Base-by-base conservation (phyloP, 2,113 vertebrate species). In the Sander vitreus region DNA sequence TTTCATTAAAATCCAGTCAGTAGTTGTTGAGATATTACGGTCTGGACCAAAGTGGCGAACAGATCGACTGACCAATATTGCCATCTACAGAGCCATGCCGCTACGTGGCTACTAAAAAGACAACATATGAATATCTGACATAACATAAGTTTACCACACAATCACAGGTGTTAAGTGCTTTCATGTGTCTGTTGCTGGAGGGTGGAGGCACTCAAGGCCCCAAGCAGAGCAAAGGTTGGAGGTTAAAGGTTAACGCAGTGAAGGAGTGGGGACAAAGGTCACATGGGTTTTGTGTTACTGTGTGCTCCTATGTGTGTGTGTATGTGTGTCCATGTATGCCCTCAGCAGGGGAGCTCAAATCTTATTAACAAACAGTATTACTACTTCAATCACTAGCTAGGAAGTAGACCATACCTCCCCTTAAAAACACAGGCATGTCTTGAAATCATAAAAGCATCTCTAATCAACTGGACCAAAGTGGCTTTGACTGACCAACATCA, bases 201-300 rank as follows among this genome's bases (percentile, higher is more conserved):
- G 81, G 36, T 53, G 33, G 45, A 83, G 47, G 23, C 60, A 73
- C 43, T 76, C 9, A 36, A 77, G 25, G 39, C 54, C 16, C 27
- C 9, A 1, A 53, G 60, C 43, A 19, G 54, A 67, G 76, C 80
- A 85, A 85, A 85, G 78, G 81, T 80, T 18, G 43, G 74, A 82
- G 86, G 87, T 90, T 19, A 85, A 39, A 86, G 89, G 87, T 91
- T 85, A 90, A 79, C 5, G 15, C 59, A 76, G 64, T 82, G 54
- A 69, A 73, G 54, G 64, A 78, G 58, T 14, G 80, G 80, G 81
- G 65, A 65, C 69, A 90, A 72, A 92, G 90, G 87, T 89, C 84
- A 70, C 64, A 33, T 51, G 77, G 71, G 62, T 88, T 87, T 83
- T 86, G 73, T 74, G 53, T 83, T 76, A 73, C 73, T 57, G 4